phyloP scores from a whole-genome alignment of 2,113 vertebrate species.

The Suricata suricatta region DNA sequence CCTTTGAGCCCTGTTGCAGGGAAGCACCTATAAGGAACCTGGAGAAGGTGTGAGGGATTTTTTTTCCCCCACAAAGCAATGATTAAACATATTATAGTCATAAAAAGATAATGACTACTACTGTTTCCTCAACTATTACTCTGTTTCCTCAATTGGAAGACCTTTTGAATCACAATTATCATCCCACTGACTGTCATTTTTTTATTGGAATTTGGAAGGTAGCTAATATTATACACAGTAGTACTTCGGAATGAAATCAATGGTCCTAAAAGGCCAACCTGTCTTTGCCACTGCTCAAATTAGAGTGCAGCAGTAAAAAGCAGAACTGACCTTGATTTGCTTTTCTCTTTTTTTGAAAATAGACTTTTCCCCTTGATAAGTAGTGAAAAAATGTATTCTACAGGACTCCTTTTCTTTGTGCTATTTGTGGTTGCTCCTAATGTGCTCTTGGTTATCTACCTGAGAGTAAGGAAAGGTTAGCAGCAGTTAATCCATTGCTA shows the following conservation, averaged over 20 bases:
- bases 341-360: slow-evolving; percentile 57
- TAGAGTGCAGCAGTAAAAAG: slow-evolving; percentile 43
- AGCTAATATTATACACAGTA: neutral
- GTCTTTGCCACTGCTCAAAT: slow-evolving; percentile 53
- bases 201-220: slow-evolving; percentile 9
- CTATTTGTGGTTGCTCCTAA: neutral
- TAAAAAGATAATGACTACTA: neutral
- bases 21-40: neutral
- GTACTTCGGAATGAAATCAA: slow-evolving; percentile 57
- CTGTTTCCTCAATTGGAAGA: slow-evolving; percentile 11
- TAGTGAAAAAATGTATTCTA: neutral
- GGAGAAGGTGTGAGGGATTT: neutral
- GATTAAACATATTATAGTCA: neutral
- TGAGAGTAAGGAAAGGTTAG: neutral
- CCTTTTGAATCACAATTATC: neutral
- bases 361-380: slow-evolving; percentile 19
- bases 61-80: neutral
- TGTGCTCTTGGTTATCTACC: neutral
- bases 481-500: neutral
- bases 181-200: neutral
- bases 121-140: slow-evolving; percentile 1
- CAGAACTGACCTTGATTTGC: slow-evolving; percentile 73
- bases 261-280: slow-evolving; percentile 42
- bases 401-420: slow-evolving; percentile 37
- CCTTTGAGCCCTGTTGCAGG: neutral